phyloP scores from a whole-genome alignment of 2,888 invertebrate species.

The Adineta ricciae region DNA sequence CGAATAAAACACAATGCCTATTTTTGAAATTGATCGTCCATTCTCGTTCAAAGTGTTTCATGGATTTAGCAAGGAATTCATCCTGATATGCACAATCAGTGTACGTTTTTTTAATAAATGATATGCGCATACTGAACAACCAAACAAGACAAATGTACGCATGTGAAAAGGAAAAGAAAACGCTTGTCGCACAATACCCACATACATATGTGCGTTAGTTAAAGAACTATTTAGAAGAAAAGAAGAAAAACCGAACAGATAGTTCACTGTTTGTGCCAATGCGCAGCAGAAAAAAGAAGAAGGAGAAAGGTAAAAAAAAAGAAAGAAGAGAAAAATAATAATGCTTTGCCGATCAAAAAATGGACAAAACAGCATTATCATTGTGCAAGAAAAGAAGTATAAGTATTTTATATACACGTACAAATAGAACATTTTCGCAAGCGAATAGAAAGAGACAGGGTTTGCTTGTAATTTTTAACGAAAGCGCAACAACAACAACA shows the following conservation, averaged over 20 bases:
- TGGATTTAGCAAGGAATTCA: not conserved
- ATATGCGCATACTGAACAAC: not conserved
- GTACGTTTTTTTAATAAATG: not conserved
- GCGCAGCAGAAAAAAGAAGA: not conserved
- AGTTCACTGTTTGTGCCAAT: conserved; percentile 9
- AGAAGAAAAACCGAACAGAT: not conserved
- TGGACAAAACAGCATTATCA: not conserved
- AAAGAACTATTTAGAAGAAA: not conserved
- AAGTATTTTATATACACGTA: not conserved
- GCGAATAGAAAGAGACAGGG: not conserved
- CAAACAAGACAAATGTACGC: not conserved
- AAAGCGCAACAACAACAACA: not conserved
- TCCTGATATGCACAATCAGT: not conserved
- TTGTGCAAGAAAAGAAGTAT: not conserved
- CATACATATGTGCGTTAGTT: not conserved
- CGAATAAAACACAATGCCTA: not conserved
- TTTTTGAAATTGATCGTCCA: not conserved
- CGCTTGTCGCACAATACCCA: not conserved
- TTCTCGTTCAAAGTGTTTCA: no score
- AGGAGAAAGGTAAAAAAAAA: not conserved
- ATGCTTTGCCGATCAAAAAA: not conserved
- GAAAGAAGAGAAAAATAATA: not conserved
- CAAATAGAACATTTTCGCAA: not conserved
- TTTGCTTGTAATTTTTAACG: not conserved
- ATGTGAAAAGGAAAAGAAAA: not conserved